A percentile compares a stretch with the other conserved stretches of the same genome.
Conservation (phyloP, 2,113 vertebrate species). For the Ceuthmochares aereus region DNA sequence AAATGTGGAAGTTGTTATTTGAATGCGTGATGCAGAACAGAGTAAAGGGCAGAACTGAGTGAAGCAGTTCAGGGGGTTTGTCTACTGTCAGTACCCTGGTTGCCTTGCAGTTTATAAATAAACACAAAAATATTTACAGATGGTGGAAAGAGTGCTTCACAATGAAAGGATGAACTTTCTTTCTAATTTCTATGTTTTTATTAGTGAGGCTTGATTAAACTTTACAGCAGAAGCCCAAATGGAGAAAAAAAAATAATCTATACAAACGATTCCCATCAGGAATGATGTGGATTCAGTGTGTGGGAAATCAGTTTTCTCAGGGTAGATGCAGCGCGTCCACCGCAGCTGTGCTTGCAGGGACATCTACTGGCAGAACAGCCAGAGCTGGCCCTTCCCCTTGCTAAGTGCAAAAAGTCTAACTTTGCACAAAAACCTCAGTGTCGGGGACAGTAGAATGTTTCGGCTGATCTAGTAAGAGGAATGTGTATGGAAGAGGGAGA, state of each 20-base stretch:
- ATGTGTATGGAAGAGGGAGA: neutral
- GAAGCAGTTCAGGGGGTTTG: neutral
- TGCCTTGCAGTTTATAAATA: slow-evolving; percentile 10
- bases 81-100: neutral
- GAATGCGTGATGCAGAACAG: neutral
- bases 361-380: slow-evolving; percentile 29
- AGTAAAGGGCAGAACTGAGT: neutral
- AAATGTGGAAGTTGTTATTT: neutral
- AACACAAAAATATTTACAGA: neutral
- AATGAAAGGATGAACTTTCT: neutral
- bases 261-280: neutral
- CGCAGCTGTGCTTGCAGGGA: neutral
- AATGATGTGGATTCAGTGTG: neutral
- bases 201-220: slow-evolving; percentile 5
- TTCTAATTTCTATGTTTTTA: slow-evolving; percentile 7
- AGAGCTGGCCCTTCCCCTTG: neutral
- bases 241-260: neutral
- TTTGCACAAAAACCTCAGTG: neutral
- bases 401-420: neutral
- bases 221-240: slow-evolving; percentile 7
- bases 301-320: neutral
- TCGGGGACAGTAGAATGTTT: neutral
- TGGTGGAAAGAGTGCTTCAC: neutral
- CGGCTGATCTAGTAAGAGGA: neutral
- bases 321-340: neutral